Base-by-base conservation (phyloP, 2,113 vertebrate genomes). In the Glaucidium brasilianum region DNA sequence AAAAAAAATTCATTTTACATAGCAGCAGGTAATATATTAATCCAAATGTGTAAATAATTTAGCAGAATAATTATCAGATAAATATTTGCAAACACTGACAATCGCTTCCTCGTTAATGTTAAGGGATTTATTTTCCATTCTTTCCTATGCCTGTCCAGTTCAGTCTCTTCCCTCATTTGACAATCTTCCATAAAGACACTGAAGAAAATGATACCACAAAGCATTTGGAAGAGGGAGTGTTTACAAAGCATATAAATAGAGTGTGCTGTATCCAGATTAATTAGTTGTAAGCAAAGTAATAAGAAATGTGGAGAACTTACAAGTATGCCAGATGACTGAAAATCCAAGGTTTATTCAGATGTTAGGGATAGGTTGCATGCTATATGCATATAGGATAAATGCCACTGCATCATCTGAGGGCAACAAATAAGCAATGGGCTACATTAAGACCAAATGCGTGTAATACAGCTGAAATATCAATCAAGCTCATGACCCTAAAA, bases 221-320 rank as follows among this genome's bases (percentile, higher is more conserved):
- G 32, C 80, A 79, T 79, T 94, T 97, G 80, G 89, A 82, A 87
- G 32, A 72, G 30, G 10, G 43, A 75, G 2, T 94, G 88, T 97
- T 97, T 97, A 95, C 84, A 92, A 78, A 95, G 53, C 25, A 43
- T 62, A 96, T 85, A 95, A 94, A 94, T 95, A 96, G 91, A 43
- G 74, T 47, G 39, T 50, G 37, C 64, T 92, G 15, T 52, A 59
- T 84, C 85, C 83, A 86, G 68, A 94, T 60, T 74, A 93, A 96
- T 92, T 91, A 94, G 39, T 23, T 92, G 45, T 66, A 94, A 96
- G 83, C 92, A 91, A 86, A 95, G 34, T 39, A 59, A 64, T n/a
- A 71, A 81, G 88, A 95, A 90, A 89, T 10, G 32, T 47, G 15
- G 26, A 73, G 41, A 78, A 81, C 37, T 66, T 64, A 53, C 9